These are phyloP conservation scores for Thelaira solivaga DNA, from an alignment of 2,888 invertebrate species.

Conservation along the genomic window DNA sequence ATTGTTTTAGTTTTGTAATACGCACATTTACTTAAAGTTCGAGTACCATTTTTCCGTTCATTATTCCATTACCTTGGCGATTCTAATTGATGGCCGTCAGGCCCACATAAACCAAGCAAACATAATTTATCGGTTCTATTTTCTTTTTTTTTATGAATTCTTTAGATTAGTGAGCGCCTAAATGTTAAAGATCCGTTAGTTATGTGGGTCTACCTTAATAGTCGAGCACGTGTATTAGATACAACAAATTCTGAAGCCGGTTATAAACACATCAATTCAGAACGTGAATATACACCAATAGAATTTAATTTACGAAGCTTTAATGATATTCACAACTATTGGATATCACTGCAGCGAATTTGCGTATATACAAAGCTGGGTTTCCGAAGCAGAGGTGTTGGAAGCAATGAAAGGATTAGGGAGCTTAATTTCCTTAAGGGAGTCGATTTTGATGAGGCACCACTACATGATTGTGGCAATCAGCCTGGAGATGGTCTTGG, in stretches of 20 bases:
- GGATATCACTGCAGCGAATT: conserved; percentile 83
- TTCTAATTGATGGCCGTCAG: too few relatives aligned
- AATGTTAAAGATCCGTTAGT: conserved; percentile 81
- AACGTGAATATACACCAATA: conserved; percentile 80
- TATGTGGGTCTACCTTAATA: conserved; percentile 85
- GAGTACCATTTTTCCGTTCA: too few relatives aligned
- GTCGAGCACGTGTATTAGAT: conserved; percentile 80
- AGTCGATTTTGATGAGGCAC: conserved; percentile 70
- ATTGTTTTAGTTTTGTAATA: too few relatives aligned
- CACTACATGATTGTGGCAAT: conserved; percentile 78
- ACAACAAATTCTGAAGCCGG: conserved; percentile 82
- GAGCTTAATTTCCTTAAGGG: conserved; percentile 64
- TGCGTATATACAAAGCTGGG: conserved; percentile 82
- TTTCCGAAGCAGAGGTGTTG: conserved; percentile 65
- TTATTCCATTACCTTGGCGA: too few relatives aligned
- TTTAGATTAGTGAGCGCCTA: conserved; percentile 77
- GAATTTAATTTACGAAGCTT: conserved; percentile 79
- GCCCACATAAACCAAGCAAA: neutral
- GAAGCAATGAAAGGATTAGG: conserved; percentile 26
- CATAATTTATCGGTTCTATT: neutral
- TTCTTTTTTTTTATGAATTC: neutral
- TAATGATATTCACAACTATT: conserved; percentile 81
- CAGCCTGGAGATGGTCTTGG: conserved; percentile 84
- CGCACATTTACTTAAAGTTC: too few relatives aligned
- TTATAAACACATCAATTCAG: conserved; percentile 80